Evolutionary conservation across 2,113 vertebrate species (phyloP), one percentile per base, ranked within the genome.

Genomic region (Gasterosteus nipponicus): DNA sequence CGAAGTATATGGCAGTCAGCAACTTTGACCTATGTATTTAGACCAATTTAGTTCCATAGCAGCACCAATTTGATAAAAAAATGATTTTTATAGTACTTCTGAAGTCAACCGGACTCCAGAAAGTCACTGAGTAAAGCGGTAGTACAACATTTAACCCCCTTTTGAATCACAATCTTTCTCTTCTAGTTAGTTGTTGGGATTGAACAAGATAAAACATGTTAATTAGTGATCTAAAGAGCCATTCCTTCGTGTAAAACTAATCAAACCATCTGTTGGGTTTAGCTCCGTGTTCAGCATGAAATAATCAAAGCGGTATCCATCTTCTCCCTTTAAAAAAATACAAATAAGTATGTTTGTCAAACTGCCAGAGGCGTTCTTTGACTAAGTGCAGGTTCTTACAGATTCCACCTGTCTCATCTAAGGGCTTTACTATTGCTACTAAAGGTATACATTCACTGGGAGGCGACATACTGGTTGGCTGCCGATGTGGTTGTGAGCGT

Each of bases 391-490:
- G 2, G 10, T 31, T 74, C 69, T 72, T 80, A 87, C 88, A 91
- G 26, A 86, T 82, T 87, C 80, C 89, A 91, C 86, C 83, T 85
- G 89, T 74, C n/a, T 63, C 57, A 44, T 67, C 61, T 80, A 74
- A 0, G 1, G 7, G 41, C n/a, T 66, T 15, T 18, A 63, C 58
- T 69, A 58, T 1, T 64, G 15, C 7, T 38, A 39, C 31, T 44
- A 10, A 68, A 51, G 44, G 0, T 0, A 22, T 61, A 22, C 62
- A 38, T 63, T 51, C 44, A 81, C 71, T 76, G 62, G 22, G 18
- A 38, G 33, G 7, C 61, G 78, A 94, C 93, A 57, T 93, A 93
- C 93, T 87, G 89, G 49, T 78, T 86, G 86, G 75, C 82, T 64
- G 84, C 77, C 73, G 86, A 73, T 65, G 81, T 90, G 87, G 83